phyloP scores from a whole-genome alignment of 2,113 vertebrate genomes.

The Bolborhynchus lineola region DNA sequence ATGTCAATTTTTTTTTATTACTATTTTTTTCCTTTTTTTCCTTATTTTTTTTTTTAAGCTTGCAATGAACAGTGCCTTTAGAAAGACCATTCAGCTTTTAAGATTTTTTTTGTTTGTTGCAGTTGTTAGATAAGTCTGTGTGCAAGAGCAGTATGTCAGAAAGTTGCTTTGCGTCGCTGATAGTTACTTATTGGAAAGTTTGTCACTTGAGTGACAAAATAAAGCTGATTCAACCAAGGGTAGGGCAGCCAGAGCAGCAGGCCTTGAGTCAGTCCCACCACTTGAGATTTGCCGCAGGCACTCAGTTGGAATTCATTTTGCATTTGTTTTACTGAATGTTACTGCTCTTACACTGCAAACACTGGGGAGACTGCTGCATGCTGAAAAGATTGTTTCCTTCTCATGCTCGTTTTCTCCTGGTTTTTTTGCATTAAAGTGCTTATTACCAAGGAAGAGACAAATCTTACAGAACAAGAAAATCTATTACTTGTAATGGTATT shows the following conservation, averaged over 20 bases:
- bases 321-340: slow-evolving; percentile 13
- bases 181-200: slow-evolving; percentile 22
- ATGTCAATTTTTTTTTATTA: neutral
- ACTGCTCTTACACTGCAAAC: neutral
- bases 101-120: neutral
- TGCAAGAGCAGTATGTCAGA: neutral
- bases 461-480: neutral
- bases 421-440: neutral
- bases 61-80: neutral
- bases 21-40: too few species aligned
- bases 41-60: neutral
- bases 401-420: neutral
- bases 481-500: neutral
- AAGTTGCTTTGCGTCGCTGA: slow-evolving; percentile 15
- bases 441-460: neutral
- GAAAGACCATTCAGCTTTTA: neutral
- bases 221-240: slow-evolving; percentile 16
- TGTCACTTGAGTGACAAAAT: slow-evolving; percentile 32
- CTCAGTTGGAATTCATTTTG: slow-evolving; percentile 27
- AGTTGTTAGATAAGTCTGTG: neutral
- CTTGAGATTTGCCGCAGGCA: slow-evolving; percentile 18
- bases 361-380: neutral
- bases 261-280: slow-evolving; percentile 2
- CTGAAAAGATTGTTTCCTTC: neutral
- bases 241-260: neutral